Conservation (phyloP, 2,113 vertebrate genomes). For the Tetrao urogallus region DNA sequence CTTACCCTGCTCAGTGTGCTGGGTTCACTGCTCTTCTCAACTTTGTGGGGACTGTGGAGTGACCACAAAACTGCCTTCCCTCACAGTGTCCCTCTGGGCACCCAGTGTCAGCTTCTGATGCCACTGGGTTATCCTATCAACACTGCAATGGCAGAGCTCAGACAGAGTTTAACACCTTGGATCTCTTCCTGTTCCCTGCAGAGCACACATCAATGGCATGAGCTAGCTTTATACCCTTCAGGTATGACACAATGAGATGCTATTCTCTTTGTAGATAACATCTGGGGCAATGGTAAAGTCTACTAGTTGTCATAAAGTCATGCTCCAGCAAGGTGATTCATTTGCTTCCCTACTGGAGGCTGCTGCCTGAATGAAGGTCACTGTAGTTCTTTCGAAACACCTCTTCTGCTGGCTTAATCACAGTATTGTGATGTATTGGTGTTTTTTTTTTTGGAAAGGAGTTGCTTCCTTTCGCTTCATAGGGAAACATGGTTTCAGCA, state of each 20-base stretch:
- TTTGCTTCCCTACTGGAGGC: neutral
- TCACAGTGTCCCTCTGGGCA: rapidly evolving
- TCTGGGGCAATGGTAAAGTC: neutral
- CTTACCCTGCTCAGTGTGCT: neutral
- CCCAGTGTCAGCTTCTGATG: rapidly evolving
- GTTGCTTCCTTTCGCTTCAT: neutral
- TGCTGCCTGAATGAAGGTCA: neutral
- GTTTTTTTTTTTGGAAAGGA: neutral
- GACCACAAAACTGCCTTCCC: neutral
- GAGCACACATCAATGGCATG: neutral
- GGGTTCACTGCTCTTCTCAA: neutral
- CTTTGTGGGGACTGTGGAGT: rapidly evolving
- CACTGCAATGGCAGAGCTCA: neutral
- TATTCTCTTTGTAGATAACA: neutral
- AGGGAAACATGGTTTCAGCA: neutral
- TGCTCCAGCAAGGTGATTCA: neutral
- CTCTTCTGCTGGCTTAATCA: neutral
- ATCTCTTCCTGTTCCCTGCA: neutral
- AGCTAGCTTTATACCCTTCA: neutral
- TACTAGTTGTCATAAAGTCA: neutral
- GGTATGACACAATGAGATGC: neutral
- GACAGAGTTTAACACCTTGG: neutral
- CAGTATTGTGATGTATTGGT: too few relatives aligned
- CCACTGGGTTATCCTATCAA: neutral
- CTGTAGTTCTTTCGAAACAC: neutral